phyloP scores from a whole-genome alignment of 2,888 invertebrate genomes.

The Gerosis bhagava region DNA sequence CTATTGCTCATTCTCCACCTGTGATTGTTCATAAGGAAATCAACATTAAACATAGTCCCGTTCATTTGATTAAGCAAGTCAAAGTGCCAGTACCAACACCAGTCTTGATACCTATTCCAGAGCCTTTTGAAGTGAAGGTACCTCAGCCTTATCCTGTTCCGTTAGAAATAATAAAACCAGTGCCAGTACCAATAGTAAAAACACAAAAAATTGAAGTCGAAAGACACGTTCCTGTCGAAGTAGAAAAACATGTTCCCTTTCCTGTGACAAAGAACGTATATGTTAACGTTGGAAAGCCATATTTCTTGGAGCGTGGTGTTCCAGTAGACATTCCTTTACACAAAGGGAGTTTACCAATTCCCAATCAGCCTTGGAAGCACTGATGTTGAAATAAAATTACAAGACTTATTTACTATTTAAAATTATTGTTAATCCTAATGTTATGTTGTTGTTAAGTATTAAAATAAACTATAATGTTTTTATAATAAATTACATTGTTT shows the following conservation, averaged over 20 bases:
- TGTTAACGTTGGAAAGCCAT: slow-evolving; percentile 45
- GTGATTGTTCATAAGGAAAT: slow-evolving; percentile 44
- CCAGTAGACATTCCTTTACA: slow-evolving; percentile 42
- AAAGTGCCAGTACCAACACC: slow-evolving; percentile 42
- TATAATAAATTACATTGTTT: too few relatives aligned
- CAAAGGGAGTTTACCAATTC: slow-evolving; percentile 45
- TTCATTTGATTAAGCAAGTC: slow-evolving; percentile 40
- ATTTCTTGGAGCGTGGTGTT: slow-evolving; percentile 40
- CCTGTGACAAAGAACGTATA: slow-evolving; percentile 45
- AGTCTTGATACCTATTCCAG: slow-evolving; percentile 48
- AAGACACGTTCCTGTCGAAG: slow-evolving; percentile 40
- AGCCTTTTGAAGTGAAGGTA: slow-evolving; percentile 42
- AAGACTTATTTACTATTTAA: slow-evolving; percentile 1
- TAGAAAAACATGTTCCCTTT: slow-evolving; percentile 41
- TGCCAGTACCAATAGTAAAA: slow-evolving; percentile 42
- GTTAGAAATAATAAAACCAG: slow-evolving; percentile 41
- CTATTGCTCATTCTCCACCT: slow-evolving; percentile 46
- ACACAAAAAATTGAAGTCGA: slow-evolving; percentile 43
- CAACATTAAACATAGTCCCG: slow-evolving; percentile 40
- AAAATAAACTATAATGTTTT: too few relatives aligned
- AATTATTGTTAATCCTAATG: neutral
- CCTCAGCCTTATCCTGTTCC: slow-evolving; percentile 46
- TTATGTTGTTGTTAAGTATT: neutral
- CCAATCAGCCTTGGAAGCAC: slow-evolving; percentile 56
- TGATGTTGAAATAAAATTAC: slow-evolving; percentile 30